Conservation (phyloP, 2,888 invertebrate genomes). For the Hofmannophila pseudospretella region DNA sequence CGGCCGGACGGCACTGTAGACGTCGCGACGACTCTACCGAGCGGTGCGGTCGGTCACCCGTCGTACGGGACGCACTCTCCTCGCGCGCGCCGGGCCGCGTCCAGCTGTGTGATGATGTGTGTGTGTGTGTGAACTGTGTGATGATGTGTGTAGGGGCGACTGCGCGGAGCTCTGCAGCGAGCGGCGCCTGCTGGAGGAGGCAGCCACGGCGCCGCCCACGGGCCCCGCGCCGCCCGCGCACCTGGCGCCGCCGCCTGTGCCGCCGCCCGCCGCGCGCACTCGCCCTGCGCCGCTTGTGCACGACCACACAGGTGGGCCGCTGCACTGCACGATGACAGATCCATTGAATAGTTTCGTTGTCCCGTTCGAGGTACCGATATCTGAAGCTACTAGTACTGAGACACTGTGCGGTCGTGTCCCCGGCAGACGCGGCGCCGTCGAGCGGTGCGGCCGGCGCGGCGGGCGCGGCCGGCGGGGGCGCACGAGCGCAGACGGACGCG, state of each 20-base stretch:
- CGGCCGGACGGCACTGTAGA: conserved; percentile 30
- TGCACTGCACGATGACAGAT: no score
- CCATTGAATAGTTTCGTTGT: no score
- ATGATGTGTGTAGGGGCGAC: conserved; percentile 33
- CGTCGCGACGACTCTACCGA: not conserved
- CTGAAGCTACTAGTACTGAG: no score
- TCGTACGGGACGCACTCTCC: not conserved
- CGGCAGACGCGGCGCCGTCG: no score
- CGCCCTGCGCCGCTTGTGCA: no score
- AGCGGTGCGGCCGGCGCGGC: no score
- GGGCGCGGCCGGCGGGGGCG: conserved; percentile 1
- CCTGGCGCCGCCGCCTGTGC: conserved; percentile 1
- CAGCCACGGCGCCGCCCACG: not conserved
- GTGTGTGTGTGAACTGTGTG: not conserved
- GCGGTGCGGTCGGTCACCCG: not conserved
- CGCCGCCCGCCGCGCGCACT: no score
- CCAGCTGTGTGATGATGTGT: no score
- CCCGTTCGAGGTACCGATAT: no score
- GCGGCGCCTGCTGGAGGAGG: conserved; percentile 28
- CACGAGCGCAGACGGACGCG: not conserved
- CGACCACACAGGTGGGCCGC: not conserved
- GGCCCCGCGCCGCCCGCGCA: not conserved
- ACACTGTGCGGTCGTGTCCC: no score
- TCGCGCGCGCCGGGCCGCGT: not conserved
- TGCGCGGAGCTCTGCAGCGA: conserved; percentile 44